Percentiles rank a stretch among this genome's conserved stretches.
These are phyloP conservation scores for Xylophagus ater DNA, from an alignment of 2,888 invertebrate genomes.

Conservation along the genomic window DNA sequence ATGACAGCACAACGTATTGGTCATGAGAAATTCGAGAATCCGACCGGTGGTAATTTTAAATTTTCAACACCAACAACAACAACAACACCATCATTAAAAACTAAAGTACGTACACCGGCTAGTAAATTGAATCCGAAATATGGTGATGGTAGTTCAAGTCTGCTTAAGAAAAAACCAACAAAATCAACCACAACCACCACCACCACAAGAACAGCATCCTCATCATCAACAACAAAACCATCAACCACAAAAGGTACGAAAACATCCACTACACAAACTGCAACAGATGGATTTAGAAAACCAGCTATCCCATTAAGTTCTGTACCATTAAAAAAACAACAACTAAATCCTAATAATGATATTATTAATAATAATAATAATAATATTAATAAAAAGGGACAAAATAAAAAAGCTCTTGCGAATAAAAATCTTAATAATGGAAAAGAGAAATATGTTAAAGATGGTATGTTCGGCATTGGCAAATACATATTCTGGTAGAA, in stretches of 20 bases:
- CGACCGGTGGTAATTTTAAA: conserved; percentile 21
- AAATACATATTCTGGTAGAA: conserved; percentile 76
- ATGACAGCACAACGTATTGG: conserved; percentile 45
- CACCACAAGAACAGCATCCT: conserved; percentile 17
- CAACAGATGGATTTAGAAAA: no score
- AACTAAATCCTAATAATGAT: conserved; percentile 6
- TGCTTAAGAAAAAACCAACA: conserved; percentile 35
- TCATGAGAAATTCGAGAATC: conserved; percentile 26
- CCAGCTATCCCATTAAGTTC: not conserved
- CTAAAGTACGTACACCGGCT: no score
- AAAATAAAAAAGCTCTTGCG: conserved; percentile 36
- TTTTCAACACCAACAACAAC: conserved; percentile 21
- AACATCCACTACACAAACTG: conserved; percentile 18
- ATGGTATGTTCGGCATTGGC: conserved; percentile 76
- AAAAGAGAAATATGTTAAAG: conserved; percentile 40
- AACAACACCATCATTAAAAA: conserved; percentile 18
- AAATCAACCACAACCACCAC: conserved; percentile 25
- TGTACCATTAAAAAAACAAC: conserved; percentile 8
- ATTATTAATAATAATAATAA: conserved; percentile 19
- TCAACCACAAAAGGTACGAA: conserved; percentile 19
- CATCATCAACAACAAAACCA: conserved; percentile 11
- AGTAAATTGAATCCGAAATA: conserved; percentile 18
- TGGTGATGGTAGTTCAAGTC: conserved; percentile 25
- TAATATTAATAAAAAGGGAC: conserved; percentile 9
- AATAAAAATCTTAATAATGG: conserved; percentile 41